Evolutionary conservation across 2,888 invertebrate genomes (phyloP), one percentile per base, ranked within the genome.

Genomic region (Thymelicus acteon): DNA sequence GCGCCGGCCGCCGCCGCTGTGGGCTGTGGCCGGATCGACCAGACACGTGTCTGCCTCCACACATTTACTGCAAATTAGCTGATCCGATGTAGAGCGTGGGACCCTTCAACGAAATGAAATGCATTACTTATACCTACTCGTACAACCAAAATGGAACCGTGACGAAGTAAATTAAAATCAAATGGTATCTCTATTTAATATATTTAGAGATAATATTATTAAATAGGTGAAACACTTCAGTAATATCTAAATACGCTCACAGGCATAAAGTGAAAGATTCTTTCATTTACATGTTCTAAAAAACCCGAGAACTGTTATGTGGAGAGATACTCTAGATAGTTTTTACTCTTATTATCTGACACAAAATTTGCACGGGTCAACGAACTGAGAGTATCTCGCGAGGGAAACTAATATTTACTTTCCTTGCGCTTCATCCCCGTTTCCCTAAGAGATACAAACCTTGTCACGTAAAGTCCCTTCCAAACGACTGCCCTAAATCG

Each of bases 371-470:
- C 83, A 76, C 86, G 84, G 90, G 90, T 92, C 92, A 89, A 85
- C 84, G 92, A 91, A 89, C 92, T 84, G 86, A 79, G 82, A 85
- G 84, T 84, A 83, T 83, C 84, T 87, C 83, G 83, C 82, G 85
- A 86, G 88, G 86, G 85, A 86, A 62, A 89, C 89, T 89, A 91
- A 91, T 92, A 92, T 92, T 93, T 91, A 85, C 87, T 80, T 86
- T 87, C 85, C 69, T 63, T 63, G 68, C 63, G 62, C 68, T 86
- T 88, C 85, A 52, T 85, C 83, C 85, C 85, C 85, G 84, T 85
- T 88, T 90, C 86, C 91, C 87, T 79, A 80, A 86, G 90, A 87
- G 85, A 82, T 83, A 81, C 79, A 80, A 82, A 84, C 75, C 74
- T 75, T 85, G 89, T 88, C 88, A 82, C 80, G 80, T 78, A 83